These are phyloP conservation scores for Dolichomitus sp. DNA, from an alignment of 2,888 invertebrate genomes.

Conservation along the genomic window DNA sequence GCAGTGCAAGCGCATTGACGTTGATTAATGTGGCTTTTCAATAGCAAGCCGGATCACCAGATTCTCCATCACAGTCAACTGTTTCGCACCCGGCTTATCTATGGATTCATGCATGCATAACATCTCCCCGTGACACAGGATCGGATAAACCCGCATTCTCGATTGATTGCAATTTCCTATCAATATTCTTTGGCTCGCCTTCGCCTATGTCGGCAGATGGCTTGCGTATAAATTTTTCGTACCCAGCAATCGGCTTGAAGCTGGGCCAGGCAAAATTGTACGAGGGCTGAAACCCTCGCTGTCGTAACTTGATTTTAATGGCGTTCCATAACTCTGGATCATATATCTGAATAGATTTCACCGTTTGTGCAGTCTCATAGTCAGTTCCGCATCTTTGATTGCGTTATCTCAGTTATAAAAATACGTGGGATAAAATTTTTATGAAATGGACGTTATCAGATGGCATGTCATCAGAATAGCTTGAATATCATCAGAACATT, in stretches of 20 bases:
- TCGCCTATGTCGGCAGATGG: neutral
- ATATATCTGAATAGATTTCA: neutral
- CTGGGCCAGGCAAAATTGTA: neutral
- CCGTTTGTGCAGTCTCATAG: too few relatives aligned
- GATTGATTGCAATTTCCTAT: conserved; percentile 67
- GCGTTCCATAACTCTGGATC: neutral
- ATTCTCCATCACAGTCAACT: conserved; percentile 32
- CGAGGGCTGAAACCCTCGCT: neutral
- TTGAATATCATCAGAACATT: too few relatives aligned
- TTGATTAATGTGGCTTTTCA: conserved; percentile 78
- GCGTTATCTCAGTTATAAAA: too few relatives aligned
- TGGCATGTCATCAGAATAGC: too few relatives aligned
- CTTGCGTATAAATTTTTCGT: conserved; percentile 5
- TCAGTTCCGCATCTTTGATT: too few relatives aligned
- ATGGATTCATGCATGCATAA: conserved; percentile 50
- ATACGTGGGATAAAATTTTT: too few relatives aligned
- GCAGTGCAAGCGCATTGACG: conserved; percentile 67
- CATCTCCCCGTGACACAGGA: conserved; percentile 47
- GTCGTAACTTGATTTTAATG: conserved; percentile 22
- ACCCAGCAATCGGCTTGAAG: neutral
- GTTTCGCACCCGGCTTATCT: conserved; percentile 45
- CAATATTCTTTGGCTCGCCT: conserved; percentile 5
- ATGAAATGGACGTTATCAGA: too few relatives aligned
- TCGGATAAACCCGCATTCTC: conserved; percentile 62
- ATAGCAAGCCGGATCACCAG: conserved; percentile 53